Conservation (phyloP, 2,797 vertebrate species). For the Benthosema pterotum region DNA sequence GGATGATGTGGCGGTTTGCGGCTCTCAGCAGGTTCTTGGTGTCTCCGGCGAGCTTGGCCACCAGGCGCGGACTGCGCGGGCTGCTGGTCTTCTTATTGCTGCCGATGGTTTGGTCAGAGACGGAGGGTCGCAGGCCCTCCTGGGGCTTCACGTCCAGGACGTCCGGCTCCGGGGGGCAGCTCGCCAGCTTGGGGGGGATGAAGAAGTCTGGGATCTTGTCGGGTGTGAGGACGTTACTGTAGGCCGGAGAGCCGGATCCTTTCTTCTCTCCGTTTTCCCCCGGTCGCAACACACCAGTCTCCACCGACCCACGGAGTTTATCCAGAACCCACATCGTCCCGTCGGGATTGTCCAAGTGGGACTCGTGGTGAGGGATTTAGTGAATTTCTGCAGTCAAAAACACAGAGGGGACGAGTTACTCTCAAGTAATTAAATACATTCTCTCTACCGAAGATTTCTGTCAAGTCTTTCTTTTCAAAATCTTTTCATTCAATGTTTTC, state of each 20-base stretch:
- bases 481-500: no score
- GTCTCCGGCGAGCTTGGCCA: conserved; percentile 84
- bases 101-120: conserved; percentile 84
- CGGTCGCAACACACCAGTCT: conserved; percentile 80
- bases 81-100: conserved; percentile 82
- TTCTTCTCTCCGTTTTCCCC: conserved; percentile 81
- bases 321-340: conserved; percentile 94
- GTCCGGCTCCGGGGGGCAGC: conserved; percentile 79
- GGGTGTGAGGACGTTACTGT: conserved; percentile 95
- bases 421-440: no score
- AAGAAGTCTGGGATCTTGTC: conserved; percentile 98
- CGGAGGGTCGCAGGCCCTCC: conserved; percentile 73
- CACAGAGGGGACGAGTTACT: conserved; percentile 19
- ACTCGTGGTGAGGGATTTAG: conserved; percentile 41
- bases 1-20: conserved; percentile 92
- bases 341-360: conserved; percentile 41
- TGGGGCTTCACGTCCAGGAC: conserved; percentile 63
- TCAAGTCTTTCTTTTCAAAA: no score
- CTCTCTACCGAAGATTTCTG: no score
- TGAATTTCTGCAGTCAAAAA: conserved; percentile 69
- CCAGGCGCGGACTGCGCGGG: conserved; percentile 87
- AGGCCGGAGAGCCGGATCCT: conserved; percentile 71
- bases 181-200: conserved; percentile 92
- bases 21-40: conserved; percentile 86
- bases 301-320: conserved; percentile 90